Conservation (phyloP, 2,113 vertebrate genomes). For the rabbit (Oryctolagus cuniculus) region mOryCun1.1 NC_091443.1:21959001-21959500, state of each 20-base stretch:
- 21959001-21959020: neutral
- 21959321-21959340: neutral
- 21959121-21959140: constrained; percentile 88
- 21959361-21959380: neutral
- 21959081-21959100: constrained; percentile 88
- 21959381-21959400: constrained; percentile 35
- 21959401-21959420: neutral
- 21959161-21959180: constrained; percentile 91
- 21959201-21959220: constrained; percentile 93
- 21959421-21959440: constrained; percentile 40
- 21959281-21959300: neutral
- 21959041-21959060: neutral
- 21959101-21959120: constrained; percentile 92
- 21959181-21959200: constrained; percentile 96
- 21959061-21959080: constrained; percentile 96
- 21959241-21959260: constrained; percentile 89
- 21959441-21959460: neutral
- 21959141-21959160: constrained; percentile 89
- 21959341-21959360: neutral
- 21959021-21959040: neutral
- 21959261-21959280: constrained; percentile 36
- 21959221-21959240: constrained; percentile 91
- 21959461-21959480: neutral
- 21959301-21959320: neutral
- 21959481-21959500: constrained; percentile 32